Percentiles rank a stretch among this genome's conserved stretches.
Conservation (phyloP, 35 echinoderm and acorn worm species). For the Ophioderma brevispina region DNA sequence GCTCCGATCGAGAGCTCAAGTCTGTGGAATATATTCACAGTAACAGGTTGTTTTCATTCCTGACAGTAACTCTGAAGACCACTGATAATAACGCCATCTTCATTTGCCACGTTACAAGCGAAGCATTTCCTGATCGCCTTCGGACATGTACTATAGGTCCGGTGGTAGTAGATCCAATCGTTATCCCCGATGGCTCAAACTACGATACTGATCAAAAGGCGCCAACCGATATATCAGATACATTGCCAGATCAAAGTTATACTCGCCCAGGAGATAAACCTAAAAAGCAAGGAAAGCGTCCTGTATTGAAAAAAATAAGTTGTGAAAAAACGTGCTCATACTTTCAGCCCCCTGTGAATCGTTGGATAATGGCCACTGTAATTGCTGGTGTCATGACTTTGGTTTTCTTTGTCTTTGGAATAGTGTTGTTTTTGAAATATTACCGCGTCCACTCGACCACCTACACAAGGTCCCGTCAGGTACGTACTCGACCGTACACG, state of each 20-base stretch:
- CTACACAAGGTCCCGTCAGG: background rate
- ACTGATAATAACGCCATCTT: background rate
- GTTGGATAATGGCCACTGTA: background rate
- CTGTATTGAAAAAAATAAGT: background rate
- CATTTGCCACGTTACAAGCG: background rate
- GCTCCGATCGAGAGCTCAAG: background rate
- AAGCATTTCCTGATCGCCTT: background rate
- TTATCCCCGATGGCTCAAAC: background rate
- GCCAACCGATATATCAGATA: background rate
- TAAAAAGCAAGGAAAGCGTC: background rate
- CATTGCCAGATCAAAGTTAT: background rate
- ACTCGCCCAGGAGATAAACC: background rate
- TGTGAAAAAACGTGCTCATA: background rate
- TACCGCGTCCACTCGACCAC: background rate
- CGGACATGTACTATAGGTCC: background rate
- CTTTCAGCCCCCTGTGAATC: background rate
- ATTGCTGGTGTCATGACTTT: background rate
- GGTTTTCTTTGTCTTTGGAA: background rate
- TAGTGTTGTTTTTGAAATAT: background rate
- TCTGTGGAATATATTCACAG: background rate
- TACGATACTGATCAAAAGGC: background rate
- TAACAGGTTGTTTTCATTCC: background rate
- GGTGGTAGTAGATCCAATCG: background rate
- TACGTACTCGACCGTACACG: background rate
- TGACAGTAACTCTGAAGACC: background rate